Evolutionary conservation across 2,797 vertebrate species (phyloP).

Genomic region (Meda fulgida): DNA sequence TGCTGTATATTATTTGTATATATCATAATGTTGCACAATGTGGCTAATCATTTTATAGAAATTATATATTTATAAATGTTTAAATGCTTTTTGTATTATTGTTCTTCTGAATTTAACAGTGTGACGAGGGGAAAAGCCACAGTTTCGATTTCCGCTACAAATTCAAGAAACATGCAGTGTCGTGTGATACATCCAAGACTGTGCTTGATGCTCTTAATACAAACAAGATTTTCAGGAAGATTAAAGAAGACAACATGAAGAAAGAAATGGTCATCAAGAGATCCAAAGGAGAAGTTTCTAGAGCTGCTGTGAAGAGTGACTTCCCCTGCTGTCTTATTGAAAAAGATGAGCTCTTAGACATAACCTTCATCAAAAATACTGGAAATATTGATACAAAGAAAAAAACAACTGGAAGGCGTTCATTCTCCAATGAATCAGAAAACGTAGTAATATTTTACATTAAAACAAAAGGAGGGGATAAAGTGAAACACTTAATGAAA

Average conservation of each 20-base stretch:
- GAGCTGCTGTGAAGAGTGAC: constrained; percentile 12
- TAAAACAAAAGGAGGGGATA: constrained; percentile 38
- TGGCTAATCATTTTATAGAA: not conserved
- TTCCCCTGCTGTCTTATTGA: constrained; percentile 53
- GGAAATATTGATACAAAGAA: not conserved
- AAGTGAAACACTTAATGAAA: constrained; percentile 30
- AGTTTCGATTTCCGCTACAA: constrained; percentile 3
- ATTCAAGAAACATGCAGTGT: not conserved
- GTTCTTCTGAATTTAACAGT: constrained; percentile 2
- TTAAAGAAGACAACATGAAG: not conserved
- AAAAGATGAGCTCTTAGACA: constrained; percentile 16
- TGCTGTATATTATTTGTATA: not conserved
- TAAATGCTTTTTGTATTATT: not conserved
- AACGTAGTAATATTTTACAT: constrained; percentile 62
- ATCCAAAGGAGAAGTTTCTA: not conserved
- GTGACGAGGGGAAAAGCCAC: not conserved
- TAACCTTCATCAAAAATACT: constrained; percentile 13
- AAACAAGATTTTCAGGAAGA: not conserved
- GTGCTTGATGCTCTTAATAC: constrained; percentile 24
- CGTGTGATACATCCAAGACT: not conserved
- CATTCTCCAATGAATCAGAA: not conserved
- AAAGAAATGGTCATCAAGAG: constrained; percentile 33
- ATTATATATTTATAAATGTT: not conserved
- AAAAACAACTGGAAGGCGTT: accelerated
- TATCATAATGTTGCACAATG: not conserved